These are phyloP conservation scores for Oreochromis spilurus DNA, from an alignment of 2,113 vertebrate genomes.

Conservation along the genomic window DNA sequence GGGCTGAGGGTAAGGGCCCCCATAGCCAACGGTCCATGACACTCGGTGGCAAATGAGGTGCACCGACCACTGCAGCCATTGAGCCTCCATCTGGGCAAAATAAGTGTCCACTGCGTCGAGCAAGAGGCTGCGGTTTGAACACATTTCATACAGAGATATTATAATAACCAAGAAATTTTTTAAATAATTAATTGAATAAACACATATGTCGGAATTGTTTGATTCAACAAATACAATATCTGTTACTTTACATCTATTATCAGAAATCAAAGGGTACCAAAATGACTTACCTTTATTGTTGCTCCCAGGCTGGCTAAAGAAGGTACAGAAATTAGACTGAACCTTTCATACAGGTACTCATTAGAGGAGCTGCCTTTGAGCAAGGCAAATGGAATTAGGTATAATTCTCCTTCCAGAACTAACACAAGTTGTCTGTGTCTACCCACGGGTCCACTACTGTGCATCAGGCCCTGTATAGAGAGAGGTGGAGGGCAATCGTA, in stretches of 20 bases:
- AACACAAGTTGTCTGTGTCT: conserved; percentile 86
- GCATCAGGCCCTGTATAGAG: conserved; percentile 85
- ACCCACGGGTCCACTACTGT: conserved; percentile 86
- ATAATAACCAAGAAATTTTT: neutral
- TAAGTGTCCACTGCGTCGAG: conserved; percentile 69
- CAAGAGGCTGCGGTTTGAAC: conserved; percentile 66
- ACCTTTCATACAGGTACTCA: conserved; percentile 92
- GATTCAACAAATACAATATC: neutral
- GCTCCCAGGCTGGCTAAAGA: conserved; percentile 82
- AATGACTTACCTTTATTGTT: conserved; percentile 72
- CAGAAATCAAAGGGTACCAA: neutral
- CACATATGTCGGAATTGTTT: neutral
- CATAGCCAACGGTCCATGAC: conserved; percentile 95
- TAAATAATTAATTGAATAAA: neutral
- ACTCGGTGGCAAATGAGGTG: conserved; percentile 83
- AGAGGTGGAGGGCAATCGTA: neutral
- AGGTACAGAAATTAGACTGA: conserved; percentile 87
- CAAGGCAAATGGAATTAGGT: conserved; percentile 92
- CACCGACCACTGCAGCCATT: conserved; percentile 86
- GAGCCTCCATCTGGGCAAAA: conserved; percentile 79
- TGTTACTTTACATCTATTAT: neutral
- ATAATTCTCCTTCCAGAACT: conserved; percentile 91
- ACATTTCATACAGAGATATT: neutral
- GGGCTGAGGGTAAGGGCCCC: conserved; percentile 91
- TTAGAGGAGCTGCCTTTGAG: conserved; percentile 95